Evolutionary conservation across 2,113 vertebrate species (phyloP), one percentile per base, ranked within the genome.

Genomic region (Otus sunia): DNA sequence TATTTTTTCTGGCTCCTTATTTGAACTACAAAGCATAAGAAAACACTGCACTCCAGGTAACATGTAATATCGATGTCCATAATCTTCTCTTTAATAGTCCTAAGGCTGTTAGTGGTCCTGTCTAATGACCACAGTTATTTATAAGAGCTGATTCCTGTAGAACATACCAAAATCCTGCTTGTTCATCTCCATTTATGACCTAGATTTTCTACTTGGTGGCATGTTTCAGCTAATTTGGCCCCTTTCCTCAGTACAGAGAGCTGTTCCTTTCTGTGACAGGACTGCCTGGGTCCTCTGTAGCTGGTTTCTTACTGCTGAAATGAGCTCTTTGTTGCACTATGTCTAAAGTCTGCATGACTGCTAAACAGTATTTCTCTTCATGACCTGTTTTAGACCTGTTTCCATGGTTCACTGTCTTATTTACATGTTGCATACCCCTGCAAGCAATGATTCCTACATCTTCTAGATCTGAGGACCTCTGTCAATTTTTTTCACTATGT

Each of bases 111-210:
- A 23, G 32, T 63, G 10, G 8, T 78, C 11, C 43, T 86, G 32
- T 62, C 72, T 58, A 67, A 72, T 0, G 0, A 62, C 10, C 10
- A 25, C 8, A 15, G 30, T 25, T 50, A 36, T 41, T 63, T 52
- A 12, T 64, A 69, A 62, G 16, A 92, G 32, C 8, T 68, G 17
- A 66, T 60, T 88, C n/a, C 32, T 86, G 19, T 53, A 37, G 6
- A 47, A 53, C 3, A 12, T n/a, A 19, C 15, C 37, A 60, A 82
- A 90, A 74, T 93, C 34, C 19, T 86, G 6, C 39, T 72, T 72
- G 34, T 10, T 72, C 21, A 34, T 79, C 27, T 79, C 15, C 6
- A 30, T 19, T 43, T 68, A 29, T 22, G 34, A 47, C 27, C 49
- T 72, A 27, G 30, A 41, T 71, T 87, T 94, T 67, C 36, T 60